Evolutionary conservation across 2,888 invertebrate genomes (phyloP).

Genomic region (Nysson spinosus): DNA sequence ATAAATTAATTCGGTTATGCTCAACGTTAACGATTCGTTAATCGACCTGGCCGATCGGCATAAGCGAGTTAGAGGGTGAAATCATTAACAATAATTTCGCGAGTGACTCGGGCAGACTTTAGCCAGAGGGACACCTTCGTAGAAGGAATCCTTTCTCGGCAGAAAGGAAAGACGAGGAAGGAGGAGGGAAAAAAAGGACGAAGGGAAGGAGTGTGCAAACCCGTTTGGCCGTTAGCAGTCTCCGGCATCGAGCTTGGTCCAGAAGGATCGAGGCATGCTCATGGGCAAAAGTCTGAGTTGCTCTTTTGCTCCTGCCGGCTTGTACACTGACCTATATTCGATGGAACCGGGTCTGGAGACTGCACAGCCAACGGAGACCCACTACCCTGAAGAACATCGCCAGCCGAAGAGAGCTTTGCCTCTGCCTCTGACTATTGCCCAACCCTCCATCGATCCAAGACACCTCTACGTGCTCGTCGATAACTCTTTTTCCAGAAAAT

Average conservation of each 20-base stretch:
- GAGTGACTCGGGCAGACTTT: slow-evolving; percentile 28
- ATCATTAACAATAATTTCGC: slow-evolving; percentile 59
- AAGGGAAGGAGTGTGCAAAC: slow-evolving; percentile 66
- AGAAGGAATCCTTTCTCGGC: slow-evolving; percentile 56
- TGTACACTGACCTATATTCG: slow-evolving; percentile 76
- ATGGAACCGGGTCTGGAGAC: slow-evolving; percentile 72
- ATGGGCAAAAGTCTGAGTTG: slow-evolving; percentile 52
- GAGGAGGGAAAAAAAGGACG: slow-evolving; percentile 33
- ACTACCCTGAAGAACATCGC: slow-evolving; percentile 62
- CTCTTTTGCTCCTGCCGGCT: slow-evolving; percentile 73
- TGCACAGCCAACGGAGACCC: slow-evolving; percentile 58
- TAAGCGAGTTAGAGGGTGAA: slow-evolving; percentile 34
- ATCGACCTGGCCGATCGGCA: slow-evolving; percentile 19
- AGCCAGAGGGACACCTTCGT: slow-evolving; percentile 22
- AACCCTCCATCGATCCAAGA: slow-evolving; percentile 25
- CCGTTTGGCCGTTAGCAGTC: slow-evolving; percentile 74
- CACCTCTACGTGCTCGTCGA: neutral
- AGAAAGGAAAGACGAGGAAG: slow-evolving; percentile 47
- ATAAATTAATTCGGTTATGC: no score
- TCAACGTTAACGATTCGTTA: slow-evolving; percentile 30
- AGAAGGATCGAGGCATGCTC: slow-evolving; percentile 63
- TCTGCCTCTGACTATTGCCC: neutral
- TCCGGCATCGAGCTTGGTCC: slow-evolving; percentile 56
- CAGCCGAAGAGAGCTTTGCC: neutral
- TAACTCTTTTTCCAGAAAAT: neutral